A percentile compares a stretch with the other conserved stretches of the same genome.
Conservation (phyloP, 2,113 vertebrate species). For the Bostrychus sinensis region DNA sequence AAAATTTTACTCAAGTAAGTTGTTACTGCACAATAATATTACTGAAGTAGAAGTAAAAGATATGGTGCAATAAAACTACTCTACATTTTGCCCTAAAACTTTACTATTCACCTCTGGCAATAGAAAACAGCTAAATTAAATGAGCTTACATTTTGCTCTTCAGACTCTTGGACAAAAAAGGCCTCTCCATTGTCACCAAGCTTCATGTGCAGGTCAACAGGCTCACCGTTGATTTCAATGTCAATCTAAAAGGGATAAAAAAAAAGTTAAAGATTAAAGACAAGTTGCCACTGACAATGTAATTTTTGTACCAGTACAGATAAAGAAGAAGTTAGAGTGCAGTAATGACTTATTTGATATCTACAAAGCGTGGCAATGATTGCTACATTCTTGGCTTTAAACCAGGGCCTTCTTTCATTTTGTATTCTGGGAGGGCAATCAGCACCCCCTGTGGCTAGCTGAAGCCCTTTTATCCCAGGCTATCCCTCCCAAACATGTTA, state of each 20-base stretch:
- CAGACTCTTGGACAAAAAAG: constrained; percentile 96
- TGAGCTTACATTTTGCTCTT: constrained; percentile 91
- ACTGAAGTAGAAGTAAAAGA: no score
- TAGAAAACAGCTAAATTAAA: no score
- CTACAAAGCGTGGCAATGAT: background rate
- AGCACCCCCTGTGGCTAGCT: background rate
- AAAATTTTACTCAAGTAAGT: no score
- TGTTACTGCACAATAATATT: no score
- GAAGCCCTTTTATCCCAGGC: constrained; percentile 6
- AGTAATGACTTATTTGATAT: background rate
- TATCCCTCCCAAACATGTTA: constrained; percentile 38
- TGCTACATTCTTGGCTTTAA: background rate
- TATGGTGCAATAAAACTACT: no score
- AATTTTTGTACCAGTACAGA: background rate
- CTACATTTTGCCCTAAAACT: no score
- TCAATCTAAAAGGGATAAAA: constrained; percentile 86
- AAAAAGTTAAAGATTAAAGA: constrained; percentile 6
- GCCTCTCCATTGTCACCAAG: constrained; percentile 98
- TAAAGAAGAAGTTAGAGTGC: background rate
- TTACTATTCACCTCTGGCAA: no score
- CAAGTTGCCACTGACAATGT: background rate
- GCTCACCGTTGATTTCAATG: constrained; percentile 96
- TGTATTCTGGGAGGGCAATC: background rate
- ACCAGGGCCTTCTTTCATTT: background rate
- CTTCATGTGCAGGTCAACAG: constrained; percentile 98